Conservation (phyloP, 2,888 invertebrate species). For the Hypsopygia costalis region DNA sequence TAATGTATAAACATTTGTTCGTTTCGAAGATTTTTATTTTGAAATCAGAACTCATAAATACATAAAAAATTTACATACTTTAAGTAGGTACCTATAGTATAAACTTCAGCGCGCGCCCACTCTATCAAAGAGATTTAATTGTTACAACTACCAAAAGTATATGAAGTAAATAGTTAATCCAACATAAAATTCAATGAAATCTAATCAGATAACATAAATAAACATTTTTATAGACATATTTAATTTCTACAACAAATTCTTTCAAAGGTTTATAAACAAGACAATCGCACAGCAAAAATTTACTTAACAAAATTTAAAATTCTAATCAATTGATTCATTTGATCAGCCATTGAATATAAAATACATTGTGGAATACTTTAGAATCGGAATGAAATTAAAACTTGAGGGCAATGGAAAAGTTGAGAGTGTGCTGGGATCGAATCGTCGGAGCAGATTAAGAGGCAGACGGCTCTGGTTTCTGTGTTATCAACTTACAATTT, state of each 20-base stretch:
- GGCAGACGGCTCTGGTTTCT: slow-evolving; percentile 29
- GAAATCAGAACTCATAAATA: no score
- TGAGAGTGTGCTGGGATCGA: slow-evolving; percentile 26
- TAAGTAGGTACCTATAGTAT: no score
- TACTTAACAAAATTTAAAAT: slow-evolving; percentile 38
- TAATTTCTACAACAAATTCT: not conserved
- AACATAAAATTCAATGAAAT: no score
- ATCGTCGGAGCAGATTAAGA: slow-evolving; percentile 4
- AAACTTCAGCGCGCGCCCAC: no score
- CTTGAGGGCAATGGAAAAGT: slow-evolving; percentile 40
- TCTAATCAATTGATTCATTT: slow-evolving; percentile 43
- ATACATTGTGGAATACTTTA: slow-evolving; percentile 40
- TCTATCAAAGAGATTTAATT: no score
- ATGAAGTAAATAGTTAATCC: no score
- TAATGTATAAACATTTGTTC: no score
- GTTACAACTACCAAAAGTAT: no score
- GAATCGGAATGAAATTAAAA: slow-evolving; percentile 57
- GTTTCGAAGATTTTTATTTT: no score
- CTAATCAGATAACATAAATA: no score
- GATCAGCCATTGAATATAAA: slow-evolving; percentile 37
- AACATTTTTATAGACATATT: no score
- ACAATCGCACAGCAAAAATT: slow-evolving; percentile 11
- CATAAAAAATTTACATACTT: no score
- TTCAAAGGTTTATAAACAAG: slow-evolving; percentile 7
- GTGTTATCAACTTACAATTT: slow-evolving; percentile 49